Percentiles rank a stretch among this genome's conserved stretches.
phyloP scores from a whole-genome alignment of 1,140 invertebrate genomes.

The Lasaia peninsularis region DNA sequence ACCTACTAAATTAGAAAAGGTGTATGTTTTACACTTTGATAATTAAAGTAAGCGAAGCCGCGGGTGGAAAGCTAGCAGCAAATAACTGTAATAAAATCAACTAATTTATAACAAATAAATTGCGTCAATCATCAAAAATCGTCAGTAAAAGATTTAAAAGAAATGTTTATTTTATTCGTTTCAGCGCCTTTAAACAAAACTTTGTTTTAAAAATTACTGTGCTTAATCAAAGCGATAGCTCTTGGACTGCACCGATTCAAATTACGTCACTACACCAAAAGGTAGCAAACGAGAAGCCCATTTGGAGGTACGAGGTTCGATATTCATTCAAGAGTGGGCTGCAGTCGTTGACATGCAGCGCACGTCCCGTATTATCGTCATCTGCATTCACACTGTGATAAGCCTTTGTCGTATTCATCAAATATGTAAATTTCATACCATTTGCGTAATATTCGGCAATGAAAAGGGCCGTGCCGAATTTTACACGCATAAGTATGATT shows the following conservation, averaged over 20 bases:
- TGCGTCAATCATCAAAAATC: too few species aligned
- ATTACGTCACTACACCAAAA: constrained; percentile 20
- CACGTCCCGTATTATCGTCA: constrained; percentile 24
- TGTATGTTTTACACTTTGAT: too few species aligned
- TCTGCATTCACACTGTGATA: constrained; percentile 25
- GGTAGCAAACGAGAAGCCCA: constrained; percentile 15
- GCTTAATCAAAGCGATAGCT: neutral
- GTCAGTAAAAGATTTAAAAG: too few species aligned
- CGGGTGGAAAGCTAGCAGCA: too few species aligned
- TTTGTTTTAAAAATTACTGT: too few species aligned
- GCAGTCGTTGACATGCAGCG: constrained; percentile 35
- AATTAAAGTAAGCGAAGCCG: too few species aligned
- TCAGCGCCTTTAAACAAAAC: too few species aligned
- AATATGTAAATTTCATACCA: constrained; percentile 6
- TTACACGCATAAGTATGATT: neutral
- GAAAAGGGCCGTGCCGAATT: neutral
- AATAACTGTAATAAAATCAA: too few species aligned
- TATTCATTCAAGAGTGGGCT: constrained; percentile 26
- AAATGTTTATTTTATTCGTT: too few species aligned
- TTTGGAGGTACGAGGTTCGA: constrained; percentile 20
- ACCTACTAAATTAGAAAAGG: too few species aligned
- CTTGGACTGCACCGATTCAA: constrained; percentile 15
- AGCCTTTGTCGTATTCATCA: constrained; percentile 6
- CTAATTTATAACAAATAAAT: too few species aligned
- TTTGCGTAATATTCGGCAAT: neutral